phyloP scores from a whole-genome alignment of 2,888 invertebrate genomes.

The Xestoiulus laeticollis region DNA sequence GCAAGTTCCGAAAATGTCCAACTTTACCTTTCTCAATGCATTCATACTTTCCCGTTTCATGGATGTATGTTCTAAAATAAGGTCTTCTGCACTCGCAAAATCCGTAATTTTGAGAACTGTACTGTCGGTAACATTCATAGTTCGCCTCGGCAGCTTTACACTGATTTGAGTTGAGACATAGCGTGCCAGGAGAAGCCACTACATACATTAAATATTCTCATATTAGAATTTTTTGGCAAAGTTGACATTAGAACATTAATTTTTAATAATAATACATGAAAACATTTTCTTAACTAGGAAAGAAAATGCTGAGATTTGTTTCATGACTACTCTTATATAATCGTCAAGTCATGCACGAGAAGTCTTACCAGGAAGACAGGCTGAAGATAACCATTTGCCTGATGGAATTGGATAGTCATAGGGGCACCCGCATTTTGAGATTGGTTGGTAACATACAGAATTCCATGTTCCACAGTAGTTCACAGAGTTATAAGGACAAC shows the following conservation, averaged over 20 bases:
- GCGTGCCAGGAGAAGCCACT: background rate
- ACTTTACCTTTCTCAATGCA: background rate
- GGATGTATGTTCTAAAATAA: background rate
- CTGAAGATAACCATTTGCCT: background rate
- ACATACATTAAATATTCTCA: no score
- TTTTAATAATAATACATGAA: no score
- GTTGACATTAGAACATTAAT: no score
- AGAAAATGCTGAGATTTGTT: no score
- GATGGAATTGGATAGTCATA: background rate
- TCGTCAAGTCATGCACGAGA: no score
- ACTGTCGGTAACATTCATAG: conserved; percentile 5
- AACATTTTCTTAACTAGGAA: no score
- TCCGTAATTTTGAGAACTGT: background rate
- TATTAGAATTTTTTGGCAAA: no score
- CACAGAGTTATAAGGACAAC: background rate
- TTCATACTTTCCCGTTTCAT: background rate
- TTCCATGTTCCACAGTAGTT: background rate
- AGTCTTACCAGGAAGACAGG: conserved; percentile 6
- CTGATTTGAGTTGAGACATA: background rate
- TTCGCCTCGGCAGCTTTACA: background rate
- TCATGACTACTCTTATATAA: no score
- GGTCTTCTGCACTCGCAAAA: background rate
- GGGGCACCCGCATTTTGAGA: background rate
- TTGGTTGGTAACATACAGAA: background rate
- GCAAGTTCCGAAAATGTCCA: background rate